A percentile compares a stretch with the other conserved stretches of the same genome.
These are phyloP conservation scores for Ptychoptera contaminata DNA, from an alignment of 2,888 invertebrate species.

Conservation along the genomic window DNA sequence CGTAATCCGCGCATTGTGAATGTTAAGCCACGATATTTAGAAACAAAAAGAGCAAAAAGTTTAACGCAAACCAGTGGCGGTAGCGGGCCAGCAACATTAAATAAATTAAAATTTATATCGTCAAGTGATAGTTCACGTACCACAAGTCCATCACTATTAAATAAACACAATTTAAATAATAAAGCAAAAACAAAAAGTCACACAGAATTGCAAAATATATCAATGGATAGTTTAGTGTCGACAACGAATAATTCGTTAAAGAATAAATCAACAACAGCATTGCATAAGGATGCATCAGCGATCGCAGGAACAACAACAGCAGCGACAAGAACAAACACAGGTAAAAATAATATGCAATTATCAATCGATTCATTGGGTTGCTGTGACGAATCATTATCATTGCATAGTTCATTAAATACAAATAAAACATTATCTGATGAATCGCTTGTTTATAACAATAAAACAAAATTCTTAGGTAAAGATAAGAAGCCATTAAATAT, in stretches of 20 bases:
- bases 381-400: slow-evolving; percentile 18
- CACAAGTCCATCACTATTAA: slow-evolving; percentile 19
- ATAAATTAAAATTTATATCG: slow-evolving; percentile 22
- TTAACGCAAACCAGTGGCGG: slow-evolving; percentile 12
- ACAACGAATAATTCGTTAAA: slow-evolving; percentile 17
- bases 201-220: slow-evolving; percentile 20
- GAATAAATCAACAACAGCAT: too few relatives aligned
- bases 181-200: background rate
- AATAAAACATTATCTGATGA: slow-evolving; percentile 30
- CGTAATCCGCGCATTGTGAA: background rate
- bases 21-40: slow-evolving; percentile 40
- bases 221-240: slow-evolving; percentile 26
- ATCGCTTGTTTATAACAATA: slow-evolving; percentile 17
- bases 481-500: slow-evolving; percentile 8
- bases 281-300: too few relatives aligned
- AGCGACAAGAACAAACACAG: slow-evolving; percentile 3
- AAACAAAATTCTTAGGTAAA: background rate
- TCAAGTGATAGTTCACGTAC: slow-evolving; percentile 30
- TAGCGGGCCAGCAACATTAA: slow-evolving; percentile 16
- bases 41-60: slow-evolving; percentile 30
- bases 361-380: slow-evolving; percentile 24
- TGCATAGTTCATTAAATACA: slow-evolving; percentile 29
- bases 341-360: slow-evolving; percentile 19
- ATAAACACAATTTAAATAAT: slow-evolving; percentile 1
- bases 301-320: slow-evolving; percentile 14